Percentiles rank a stretch among this genome's conserved stretches.
These are phyloP conservation scores for Archilochus colubris DNA, from an alignment of 2,113 vertebrate genomes.

Conservation along the genomic window DNA sequence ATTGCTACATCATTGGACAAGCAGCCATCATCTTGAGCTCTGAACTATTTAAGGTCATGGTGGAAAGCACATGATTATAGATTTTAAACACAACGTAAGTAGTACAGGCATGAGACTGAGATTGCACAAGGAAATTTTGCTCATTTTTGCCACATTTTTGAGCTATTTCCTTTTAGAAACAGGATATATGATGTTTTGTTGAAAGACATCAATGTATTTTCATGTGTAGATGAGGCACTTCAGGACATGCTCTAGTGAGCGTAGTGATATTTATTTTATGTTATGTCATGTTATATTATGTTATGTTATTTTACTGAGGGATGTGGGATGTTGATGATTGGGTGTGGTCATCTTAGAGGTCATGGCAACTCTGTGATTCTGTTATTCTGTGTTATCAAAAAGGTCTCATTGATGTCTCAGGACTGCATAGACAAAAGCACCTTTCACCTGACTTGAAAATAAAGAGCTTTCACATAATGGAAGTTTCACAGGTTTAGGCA, in stretches of 20 bases:
- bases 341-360: too few species aligned
- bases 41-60: background rate
- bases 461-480: conserved; percentile 17
- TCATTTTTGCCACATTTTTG: background rate
- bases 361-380: too few species aligned
- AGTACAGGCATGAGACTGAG: background rate
- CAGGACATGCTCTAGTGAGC: too few species aligned
- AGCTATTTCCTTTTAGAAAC: background rate
- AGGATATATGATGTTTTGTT: background rate
- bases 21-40: background rate
- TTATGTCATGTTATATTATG: too few species aligned
- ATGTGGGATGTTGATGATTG: too few species aligned
- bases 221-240: too few species aligned
- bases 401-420: background rate
- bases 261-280: too few species aligned
- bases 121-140: background rate
- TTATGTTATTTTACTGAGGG: too few species aligned
- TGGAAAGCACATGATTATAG: background rate
- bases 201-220: background rate
- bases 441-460: conserved; percentile 32
- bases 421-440: conserved; percentile 36
- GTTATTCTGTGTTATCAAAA: background rate
- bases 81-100: background rate
- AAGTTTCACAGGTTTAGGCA: background rate
- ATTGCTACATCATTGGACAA: background rate